Percentiles rank a stretch among this genome's conserved stretches.
phyloP scores from a whole-genome alignment of 2,797 vertebrate genomes.

The Phalanger gymnotis region DNA sequence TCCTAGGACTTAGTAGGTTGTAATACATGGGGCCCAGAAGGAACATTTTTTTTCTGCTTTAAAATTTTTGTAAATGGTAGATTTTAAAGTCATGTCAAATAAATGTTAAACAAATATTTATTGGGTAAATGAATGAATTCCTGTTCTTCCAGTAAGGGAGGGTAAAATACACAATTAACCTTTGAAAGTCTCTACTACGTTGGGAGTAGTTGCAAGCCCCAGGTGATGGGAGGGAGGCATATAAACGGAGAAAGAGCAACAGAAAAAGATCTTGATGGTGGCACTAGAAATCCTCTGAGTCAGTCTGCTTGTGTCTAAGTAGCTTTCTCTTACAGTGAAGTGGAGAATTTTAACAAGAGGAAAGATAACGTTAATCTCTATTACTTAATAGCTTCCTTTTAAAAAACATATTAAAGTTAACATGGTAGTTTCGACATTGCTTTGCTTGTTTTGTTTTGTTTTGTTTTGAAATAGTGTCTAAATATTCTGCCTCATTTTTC shows the following conservation, averaged over 20 bases:
- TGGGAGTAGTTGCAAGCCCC: not conserved
- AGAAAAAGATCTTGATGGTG: not conserved
- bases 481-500: not conserved
- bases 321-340: not conserved
- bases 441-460: not conserved
- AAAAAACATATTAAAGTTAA: not conserved
- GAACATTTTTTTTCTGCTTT: not conserved
- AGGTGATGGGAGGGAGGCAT: not conserved
- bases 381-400: not conserved
- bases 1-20: not conserved
- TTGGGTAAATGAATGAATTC: not conserved
- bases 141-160: not conserved
- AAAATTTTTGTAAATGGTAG: not conserved
- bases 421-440: not conserved
- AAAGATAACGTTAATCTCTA: not conserved
- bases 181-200: not conserved
- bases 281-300: not conserved
- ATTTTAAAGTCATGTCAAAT: not conserved
- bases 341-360: not conserved
- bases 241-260: not conserved
- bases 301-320: not conserved
- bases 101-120: constrained; percentile 3
- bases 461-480: not conserved
- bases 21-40: not conserved
- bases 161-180: not conserved